Percentiles rank a stretch among this genome's conserved stretches.
Evolutionary conservation across 2,888 invertebrate genomes (phyloP).

Genomic region (Bruchidius siliquastri): DNA sequence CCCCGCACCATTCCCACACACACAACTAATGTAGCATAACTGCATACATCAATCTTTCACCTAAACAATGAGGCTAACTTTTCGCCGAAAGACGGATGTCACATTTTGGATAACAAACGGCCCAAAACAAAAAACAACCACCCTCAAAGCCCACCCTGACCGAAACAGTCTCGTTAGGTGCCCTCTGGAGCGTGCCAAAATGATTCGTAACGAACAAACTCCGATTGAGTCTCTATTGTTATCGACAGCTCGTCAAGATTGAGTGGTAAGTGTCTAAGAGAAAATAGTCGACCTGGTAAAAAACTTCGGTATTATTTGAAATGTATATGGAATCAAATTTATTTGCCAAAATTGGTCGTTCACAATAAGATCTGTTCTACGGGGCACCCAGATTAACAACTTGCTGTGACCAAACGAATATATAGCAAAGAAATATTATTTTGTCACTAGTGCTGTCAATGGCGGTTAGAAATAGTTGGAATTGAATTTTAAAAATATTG

Average conservation of each 20-base stretch:
- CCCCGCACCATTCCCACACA: not conserved
- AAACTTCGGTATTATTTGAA: too few species aligned
- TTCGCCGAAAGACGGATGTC: not conserved
- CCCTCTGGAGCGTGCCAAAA: not conserved
- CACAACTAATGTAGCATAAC: not conserved
- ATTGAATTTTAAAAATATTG: too few species aligned
- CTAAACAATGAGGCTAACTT: not conserved
- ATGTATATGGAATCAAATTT: too few species aligned
- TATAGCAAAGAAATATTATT: too few species aligned
- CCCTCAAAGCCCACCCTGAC: not conserved
- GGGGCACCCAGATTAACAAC: too few species aligned
- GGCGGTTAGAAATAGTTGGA: too few species aligned
- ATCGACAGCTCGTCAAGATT: not conserved
- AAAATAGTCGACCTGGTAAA: too few species aligned
- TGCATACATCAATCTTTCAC: not conserved
- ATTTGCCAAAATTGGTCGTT: too few species aligned
- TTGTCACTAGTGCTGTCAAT: too few species aligned
- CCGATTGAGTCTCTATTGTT: not conserved
- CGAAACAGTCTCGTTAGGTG: not conserved
- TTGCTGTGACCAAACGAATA: too few species aligned
- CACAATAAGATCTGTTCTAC: too few species aligned
- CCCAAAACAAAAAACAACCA: not conserved
- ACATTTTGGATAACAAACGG: not conserved
- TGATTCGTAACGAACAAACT: not conserved
- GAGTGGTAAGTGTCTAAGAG: not conserved